These are phyloP conservation scores for Lepus townsendii DNA, from an alignment of 2,797 vertebrate species.

Conservation along the genomic window DNA sequence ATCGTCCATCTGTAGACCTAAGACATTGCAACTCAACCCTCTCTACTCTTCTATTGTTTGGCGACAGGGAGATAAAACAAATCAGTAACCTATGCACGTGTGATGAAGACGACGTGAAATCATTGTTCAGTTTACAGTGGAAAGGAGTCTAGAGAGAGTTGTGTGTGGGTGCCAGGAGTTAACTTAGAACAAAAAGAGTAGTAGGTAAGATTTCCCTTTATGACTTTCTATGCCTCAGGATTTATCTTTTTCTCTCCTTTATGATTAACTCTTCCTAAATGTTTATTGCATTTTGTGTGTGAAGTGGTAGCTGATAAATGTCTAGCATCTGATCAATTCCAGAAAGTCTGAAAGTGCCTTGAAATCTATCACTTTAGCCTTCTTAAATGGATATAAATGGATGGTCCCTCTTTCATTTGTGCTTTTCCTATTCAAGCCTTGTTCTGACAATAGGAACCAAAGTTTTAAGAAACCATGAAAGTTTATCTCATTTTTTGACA, in stretches of 20 bases:
- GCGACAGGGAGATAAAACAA: background rate
- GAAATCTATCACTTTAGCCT: conserved; percentile 11
- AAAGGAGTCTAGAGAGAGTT: background rate
- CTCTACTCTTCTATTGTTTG: conserved; percentile 56
- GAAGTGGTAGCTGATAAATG: background rate
- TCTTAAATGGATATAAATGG: background rate
- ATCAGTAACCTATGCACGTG: conserved; percentile 2
- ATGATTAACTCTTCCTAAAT: conserved; percentile 9
- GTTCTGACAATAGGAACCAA: conserved; percentile 24
- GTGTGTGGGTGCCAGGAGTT: background rate
- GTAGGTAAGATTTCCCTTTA: conserved; percentile 18
- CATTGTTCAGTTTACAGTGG: background rate
- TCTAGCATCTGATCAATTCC: background rate
- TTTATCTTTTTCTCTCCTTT: conserved; percentile 25
- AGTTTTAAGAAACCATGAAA: background rate
- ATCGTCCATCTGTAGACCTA: conserved; percentile 29
- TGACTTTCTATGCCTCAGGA: conserved; percentile 1
- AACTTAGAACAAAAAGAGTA: background rate
- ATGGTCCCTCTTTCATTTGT: background rate
- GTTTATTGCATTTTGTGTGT: conserved; percentile 25
- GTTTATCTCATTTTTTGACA: background rate
- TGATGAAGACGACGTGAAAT: background rate
- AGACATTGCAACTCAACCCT: conserved; percentile 3
- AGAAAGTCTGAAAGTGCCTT: conserved; percentile 17
- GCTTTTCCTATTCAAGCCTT: background rate